These are phyloP conservation scores for Poeciliopsis occidentalis DNA, from an alignment of 2,113 vertebrate species.

Conservation along the genomic window DNA sequence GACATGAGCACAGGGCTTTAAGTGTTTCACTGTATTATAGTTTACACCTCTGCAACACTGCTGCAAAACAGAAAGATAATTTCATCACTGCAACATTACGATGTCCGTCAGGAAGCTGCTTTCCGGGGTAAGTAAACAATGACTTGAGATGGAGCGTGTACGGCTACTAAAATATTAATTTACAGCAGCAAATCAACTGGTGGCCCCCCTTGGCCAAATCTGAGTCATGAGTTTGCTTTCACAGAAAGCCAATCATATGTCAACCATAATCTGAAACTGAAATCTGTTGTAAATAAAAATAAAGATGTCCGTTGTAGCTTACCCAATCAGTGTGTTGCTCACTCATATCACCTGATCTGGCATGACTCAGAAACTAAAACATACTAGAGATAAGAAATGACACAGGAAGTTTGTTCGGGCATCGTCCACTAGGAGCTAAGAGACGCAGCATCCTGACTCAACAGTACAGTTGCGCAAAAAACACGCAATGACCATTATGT, in stretches of 20 bases:
- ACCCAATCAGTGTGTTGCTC: background rate
- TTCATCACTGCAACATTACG: slow-evolving; percentile 60
- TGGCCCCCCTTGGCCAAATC: background rate
- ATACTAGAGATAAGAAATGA: too few relatives aligned
- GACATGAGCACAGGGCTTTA: slow-evolving; percentile 50
- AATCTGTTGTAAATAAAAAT: background rate
- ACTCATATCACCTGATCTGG: background rate
- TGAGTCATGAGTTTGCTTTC: background rate
- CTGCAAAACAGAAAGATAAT: slow-evolving; percentile 63
- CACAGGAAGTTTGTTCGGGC: too few relatives aligned
- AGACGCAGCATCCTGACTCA: too few relatives aligned
- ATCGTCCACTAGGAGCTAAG: too few relatives aligned
- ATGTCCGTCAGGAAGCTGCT: slow-evolving; percentile 18
- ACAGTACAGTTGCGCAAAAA: too few relatives aligned
- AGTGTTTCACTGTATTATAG: slow-evolving; percentile 60
- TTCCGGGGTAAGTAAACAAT: slow-evolving; percentile 17
- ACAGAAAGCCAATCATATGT: background rate
- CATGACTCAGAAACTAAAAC: too few relatives aligned
- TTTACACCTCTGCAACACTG: slow-evolving; percentile 59
- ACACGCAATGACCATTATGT: too few relatives aligned
- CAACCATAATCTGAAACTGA: background rate
- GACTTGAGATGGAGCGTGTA: background rate
- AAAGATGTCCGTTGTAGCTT: background rate
- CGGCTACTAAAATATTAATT: slow-evolving; percentile 7
- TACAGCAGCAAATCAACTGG: background rate